Conservation (phyloP, 2,888 invertebrate genomes). For the Strigamia crassipes region DNA sequence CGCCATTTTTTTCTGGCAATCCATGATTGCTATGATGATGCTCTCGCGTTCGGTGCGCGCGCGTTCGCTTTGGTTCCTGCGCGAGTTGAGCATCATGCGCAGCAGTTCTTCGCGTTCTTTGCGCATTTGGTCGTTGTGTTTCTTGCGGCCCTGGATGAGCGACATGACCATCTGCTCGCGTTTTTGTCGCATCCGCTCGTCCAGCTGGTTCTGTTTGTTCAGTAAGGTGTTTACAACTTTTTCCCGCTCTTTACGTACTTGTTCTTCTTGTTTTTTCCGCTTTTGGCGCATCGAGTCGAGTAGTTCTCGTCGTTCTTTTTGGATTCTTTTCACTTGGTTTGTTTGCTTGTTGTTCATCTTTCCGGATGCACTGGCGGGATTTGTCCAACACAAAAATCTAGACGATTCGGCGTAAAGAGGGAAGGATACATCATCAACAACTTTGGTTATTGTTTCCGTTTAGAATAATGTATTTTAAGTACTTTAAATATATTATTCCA, state of each 20-base stretch:
- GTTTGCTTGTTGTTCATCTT: not conserved
- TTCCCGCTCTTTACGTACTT: not conserved
- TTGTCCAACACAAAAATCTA: not conserved
- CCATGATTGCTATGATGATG: not conserved
- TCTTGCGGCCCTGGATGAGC: not conserved
- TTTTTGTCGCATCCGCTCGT: not conserved
- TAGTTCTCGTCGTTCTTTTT: not conserved
- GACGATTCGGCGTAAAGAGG: not conserved
- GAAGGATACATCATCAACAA: too few species aligned
- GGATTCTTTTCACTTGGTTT: not conserved
- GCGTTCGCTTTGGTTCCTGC: not conserved
- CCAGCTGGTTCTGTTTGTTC: not conserved
- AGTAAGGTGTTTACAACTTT: not conserved
- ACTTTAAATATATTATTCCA: too few species aligned
- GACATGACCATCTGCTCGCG: not conserved
- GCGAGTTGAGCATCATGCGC: not conserved
- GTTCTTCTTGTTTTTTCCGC: not conserved
- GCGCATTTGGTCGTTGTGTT: not conserved
- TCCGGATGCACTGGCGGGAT: not conserved
- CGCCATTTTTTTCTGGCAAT: not conserved
- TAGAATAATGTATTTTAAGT: too few species aligned
- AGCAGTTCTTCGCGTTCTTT: not conserved
- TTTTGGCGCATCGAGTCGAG: not conserved
- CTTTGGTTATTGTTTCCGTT: too few species aligned
- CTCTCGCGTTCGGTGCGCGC: not conserved